Evolutionary conservation across 2,797 vertebrate genomes (phyloP).

Genomic region (Adrianichthys oophorus): DNA sequence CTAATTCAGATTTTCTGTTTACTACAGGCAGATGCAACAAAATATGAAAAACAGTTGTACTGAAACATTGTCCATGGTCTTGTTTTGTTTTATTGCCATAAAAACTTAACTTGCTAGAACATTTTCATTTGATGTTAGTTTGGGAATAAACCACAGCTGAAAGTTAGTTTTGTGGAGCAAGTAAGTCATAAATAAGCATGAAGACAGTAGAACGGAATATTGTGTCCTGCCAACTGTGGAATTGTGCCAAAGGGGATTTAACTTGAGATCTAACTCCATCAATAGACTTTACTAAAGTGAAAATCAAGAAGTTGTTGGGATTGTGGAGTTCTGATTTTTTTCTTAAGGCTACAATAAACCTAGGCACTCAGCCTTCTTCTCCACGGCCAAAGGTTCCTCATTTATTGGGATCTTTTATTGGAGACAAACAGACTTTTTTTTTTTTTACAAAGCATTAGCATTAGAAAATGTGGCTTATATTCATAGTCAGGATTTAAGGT

Average conservation of each 20-base stretch:
- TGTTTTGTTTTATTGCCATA: too few relatives aligned
- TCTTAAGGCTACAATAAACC: conserved; percentile 80
- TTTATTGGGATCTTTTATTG: conserved; percentile 85
- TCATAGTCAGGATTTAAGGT: conserved; percentile 72
- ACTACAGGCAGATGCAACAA: too few relatives aligned
- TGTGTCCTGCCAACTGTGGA: conserved; percentile 16
- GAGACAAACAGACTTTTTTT: conserved; percentile 79
- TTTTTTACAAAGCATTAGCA: conserved; percentile 73
- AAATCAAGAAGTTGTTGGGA: conserved; percentile 32
- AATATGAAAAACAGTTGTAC: too few relatives aligned
- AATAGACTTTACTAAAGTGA: conserved; percentile 18
- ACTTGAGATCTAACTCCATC: conserved; percentile 25
- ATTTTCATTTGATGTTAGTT: too few relatives aligned
- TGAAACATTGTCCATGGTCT: too few relatives aligned
- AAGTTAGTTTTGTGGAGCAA: conserved; percentile 20
- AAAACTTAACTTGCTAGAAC: too few relatives aligned
- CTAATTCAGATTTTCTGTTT: too few relatives aligned
- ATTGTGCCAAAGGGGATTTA: conserved; percentile 25
- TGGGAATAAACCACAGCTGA: conserved; percentile 17
- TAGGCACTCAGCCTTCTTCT: conserved; percentile 51
- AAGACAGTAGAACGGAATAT: conserved; percentile 28
- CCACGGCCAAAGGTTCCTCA: conserved; percentile 69
- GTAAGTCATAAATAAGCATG: conserved; percentile 12
- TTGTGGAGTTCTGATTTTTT: conserved; percentile 17
- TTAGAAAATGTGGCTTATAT: conserved; percentile 75